Base-by-base conservation (phyloP, 2,888 invertebrate species). In the Teinopalpus imperialis region DNA sequence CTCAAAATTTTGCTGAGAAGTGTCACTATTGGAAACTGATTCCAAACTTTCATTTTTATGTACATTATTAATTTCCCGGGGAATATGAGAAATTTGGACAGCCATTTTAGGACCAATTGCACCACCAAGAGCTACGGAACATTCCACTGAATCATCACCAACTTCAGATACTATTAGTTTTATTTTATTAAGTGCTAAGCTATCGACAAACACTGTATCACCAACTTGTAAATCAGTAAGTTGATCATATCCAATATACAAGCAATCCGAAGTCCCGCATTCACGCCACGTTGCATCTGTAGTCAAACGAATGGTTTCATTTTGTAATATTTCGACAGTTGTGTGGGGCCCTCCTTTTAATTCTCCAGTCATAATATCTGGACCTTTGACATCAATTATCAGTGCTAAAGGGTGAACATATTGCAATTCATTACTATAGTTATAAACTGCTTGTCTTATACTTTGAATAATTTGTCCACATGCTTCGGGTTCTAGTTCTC, bases 1-100 rank as follows among this genome's bases (percentile, higher is more conserved):
- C 57, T 92, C 91, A 65, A 95, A 91, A 4, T 94, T 94, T 73
- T 94, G 93, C 54, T 73, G 62, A 14, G 93, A 92, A 64, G 94
- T 94, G 71, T 96, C 96, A 57, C 67, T 65, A 53, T 70, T 58
- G 5, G 66, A 59, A 13, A 79, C 6, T 1, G 91, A 78, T 46
- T 89, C 82, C 36, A 66, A 53, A 47, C 81, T 83, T 51, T 90
- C 72, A 4, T 74, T 76, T 23, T 83, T 66, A 20, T 61, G 61
- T 1, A 74, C 63, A 10, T 79, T 59, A 10, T 79, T 74, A 3
- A 83, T 53, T 37, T 90, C 89, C 5, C 81, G 63, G 0, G 90
- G 89, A 10, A 85, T 71, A 53, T 90, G 89, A n/a, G 87, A 77
- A 41, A 90, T 78, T 16, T 87, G 79, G 0, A 92, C 90, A 5